Evolutionary conservation across 2,888 invertebrate species (phyloP).

Genomic region (Strigamia transsilvanica): DNA sequence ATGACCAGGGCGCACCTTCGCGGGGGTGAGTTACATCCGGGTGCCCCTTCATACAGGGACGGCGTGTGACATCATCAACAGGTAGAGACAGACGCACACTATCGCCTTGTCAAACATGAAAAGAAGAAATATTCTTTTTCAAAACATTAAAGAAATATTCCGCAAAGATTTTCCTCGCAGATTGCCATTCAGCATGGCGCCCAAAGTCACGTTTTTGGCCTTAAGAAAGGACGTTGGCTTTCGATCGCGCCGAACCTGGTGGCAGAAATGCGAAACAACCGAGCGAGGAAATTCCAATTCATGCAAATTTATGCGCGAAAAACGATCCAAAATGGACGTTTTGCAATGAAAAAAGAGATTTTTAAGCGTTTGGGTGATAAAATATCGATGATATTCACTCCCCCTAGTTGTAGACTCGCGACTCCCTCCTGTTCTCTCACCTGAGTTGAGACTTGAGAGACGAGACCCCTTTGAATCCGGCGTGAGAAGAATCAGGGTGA

Average conservation of each 20-base stretch:
- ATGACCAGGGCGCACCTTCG: slow-evolving; percentile 5
- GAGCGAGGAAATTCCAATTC: no score
- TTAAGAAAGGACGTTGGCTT: slow-evolving; percentile 5
- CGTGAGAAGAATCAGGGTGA: slow-evolving; percentile 12
- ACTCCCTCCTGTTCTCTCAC: neutral
- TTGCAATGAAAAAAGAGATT: no score
- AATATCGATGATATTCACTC: no score
- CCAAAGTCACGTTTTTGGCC: slow-evolving; percentile 14
- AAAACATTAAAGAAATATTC: no score
- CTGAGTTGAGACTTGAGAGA: no score
- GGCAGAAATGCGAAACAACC: no score
- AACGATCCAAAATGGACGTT: neutral
- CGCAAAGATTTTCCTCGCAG: no score
- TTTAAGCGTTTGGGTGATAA: no score
- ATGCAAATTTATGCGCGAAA: neutral
- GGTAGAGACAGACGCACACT: no score
- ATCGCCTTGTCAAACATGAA: no score
- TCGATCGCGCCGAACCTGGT: neutral
- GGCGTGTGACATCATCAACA: neutral
- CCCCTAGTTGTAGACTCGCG: neutral
- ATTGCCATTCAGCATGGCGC: no score
- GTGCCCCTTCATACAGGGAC: slow-evolving; percentile 18
- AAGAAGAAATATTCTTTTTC: no score
- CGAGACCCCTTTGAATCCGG: slow-evolving; percentile 3
- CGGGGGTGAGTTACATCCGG: slow-evolving; percentile 42